Percentiles rank a stretch among this genome's conserved stretches.
Evolutionary conservation across 2,113 vertebrate genomes (phyloP).

Genomic region (Vicugna pacos): DNA sequence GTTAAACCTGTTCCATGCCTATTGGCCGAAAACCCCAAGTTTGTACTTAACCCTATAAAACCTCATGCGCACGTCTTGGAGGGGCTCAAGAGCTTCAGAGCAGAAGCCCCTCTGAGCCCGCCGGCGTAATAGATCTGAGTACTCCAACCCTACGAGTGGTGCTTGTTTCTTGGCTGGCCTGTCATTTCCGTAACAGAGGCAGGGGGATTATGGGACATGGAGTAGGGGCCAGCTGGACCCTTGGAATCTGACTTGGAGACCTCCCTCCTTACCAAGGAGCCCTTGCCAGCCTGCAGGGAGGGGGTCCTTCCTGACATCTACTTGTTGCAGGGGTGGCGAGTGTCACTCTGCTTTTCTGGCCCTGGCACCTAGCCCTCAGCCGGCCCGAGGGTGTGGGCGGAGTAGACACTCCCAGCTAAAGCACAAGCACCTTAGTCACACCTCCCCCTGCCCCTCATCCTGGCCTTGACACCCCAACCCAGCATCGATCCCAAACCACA

Average conservation of each 20-base stretch:
- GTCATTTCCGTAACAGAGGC: background rate
- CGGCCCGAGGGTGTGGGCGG: background rate
- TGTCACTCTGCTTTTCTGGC: background rate
- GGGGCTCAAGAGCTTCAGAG: too few relatives aligned
- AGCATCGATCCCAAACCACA: conserved; percentile 80
- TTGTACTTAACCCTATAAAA: too few relatives aligned
- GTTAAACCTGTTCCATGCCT: too few relatives aligned
- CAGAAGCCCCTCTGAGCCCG: too few relatives aligned
- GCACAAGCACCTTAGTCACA: conserved; percentile 82
- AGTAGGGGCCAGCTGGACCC: background rate
- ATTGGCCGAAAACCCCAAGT: too few relatives aligned
- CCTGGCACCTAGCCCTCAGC: conserved; percentile 29
- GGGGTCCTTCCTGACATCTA: conserved; percentile 6
- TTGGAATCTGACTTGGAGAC: conserved; percentile 11
- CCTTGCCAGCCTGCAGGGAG: background rate
- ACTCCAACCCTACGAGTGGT: too few relatives aligned
- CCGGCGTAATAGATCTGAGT: too few relatives aligned
- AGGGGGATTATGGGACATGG: background rate
- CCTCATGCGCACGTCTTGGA: too few relatives aligned
- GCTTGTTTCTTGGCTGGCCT: too few relatives aligned
- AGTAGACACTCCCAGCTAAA: conserved; percentile 72
- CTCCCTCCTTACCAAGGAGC: background rate
- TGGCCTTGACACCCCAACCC: conserved; percentile 19
- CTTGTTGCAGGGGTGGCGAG: background rate
- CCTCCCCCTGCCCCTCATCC: background rate